Evolutionary conservation across 64 coral and sea anemone species (phyloP), one percentile per base, ranked within the genome.

Genomic region (Pachyseris speciosa): DNA sequence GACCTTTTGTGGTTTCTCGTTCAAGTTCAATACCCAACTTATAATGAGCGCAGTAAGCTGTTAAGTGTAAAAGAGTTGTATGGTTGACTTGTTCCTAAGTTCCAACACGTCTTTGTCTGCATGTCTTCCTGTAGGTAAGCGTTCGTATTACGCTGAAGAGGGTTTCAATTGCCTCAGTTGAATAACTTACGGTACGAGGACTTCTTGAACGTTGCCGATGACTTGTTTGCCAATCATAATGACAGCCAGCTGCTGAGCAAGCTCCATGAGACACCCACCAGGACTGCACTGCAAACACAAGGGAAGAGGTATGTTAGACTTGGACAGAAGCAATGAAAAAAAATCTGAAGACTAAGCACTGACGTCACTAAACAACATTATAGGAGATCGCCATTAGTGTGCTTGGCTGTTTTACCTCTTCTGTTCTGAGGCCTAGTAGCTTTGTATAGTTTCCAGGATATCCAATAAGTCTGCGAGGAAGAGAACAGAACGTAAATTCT

Each of bases 171-270:
- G 28, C 24, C 12, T 13, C 9, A 44, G 19, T 47, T 74, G 19
- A 61, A 30, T 9, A 45, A 98, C 96, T 92, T 92, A 98, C 96
- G 96, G 96, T 30, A 98, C 84, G n/a, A 98, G 79, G 65, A 98
- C 96, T 64, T 98, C 96, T 60, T 98, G 96, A 9, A 98, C 36
- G 20, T 98, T 98, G 80, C 94, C 94, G 24, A 98, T 98, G 44
- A 98, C 63, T 44, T 98, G 96, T 66, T 98, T 98, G 50, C 96
- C 96, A 66, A 98, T 77, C 96, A 98, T 98, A 31, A 98, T 98
- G 5, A 98, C 73, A 5, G 90, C 93, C 29, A 98, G 61, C 39
- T 98, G 96, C 70, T 98, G 96, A 2, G 96, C 96, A 22, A 98
- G 60, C 78, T 98, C 96, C 67, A 98, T 98, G 10, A 98, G 90